Evolutionary conservation across 2,797 vertebrate genomes (phyloP).

Genomic region (Pagetopsis macropterus): DNA sequence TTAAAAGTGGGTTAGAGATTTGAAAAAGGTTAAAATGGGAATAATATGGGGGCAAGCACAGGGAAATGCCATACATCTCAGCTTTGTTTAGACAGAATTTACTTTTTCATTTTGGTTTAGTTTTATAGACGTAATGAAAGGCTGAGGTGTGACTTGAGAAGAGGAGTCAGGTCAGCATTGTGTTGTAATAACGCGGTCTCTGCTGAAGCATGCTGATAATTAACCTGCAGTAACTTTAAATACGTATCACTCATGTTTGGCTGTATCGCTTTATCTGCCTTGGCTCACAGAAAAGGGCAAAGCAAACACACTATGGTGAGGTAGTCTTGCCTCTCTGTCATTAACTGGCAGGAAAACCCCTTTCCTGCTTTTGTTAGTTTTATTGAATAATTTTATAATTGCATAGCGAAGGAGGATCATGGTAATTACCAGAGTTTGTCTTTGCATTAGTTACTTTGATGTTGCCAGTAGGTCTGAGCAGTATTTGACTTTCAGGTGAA

Average conservation of each 20-base stretch:
- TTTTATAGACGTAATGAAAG: slow-evolving; percentile 16
- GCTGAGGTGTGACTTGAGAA: not conserved
- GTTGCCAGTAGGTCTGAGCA: not conserved
- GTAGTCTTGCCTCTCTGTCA: slow-evolving; percentile 3
- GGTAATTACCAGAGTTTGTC: not conserved
- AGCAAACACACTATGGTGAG: slow-evolving; percentile 4
- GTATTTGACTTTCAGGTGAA: not conserved
- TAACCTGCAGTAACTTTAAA: slow-evolving; percentile 16
- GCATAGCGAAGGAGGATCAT: not conserved
- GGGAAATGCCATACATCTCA: slow-evolving; percentile 49
- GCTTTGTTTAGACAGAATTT: slow-evolving; percentile 16
- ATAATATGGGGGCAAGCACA: slow-evolving; percentile 8
- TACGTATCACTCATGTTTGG: slow-evolving; percentile 16
- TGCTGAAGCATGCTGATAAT: slow-evolving; percentile 26
- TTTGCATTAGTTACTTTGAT: not conserved
- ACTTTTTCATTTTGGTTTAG: not conserved
- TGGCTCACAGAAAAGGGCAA: slow-evolving; percentile 12
- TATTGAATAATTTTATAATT: slow-evolving; percentile 15
- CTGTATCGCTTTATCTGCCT: slow-evolving; percentile 1
- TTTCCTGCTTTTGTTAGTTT: not conserved
- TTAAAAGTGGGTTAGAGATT: slow-evolving; percentile 22
- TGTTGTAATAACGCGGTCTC: slow-evolving; percentile 10
- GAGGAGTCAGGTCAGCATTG: slow-evolving; percentile 8
- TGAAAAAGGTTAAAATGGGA: slow-evolving; percentile 22
- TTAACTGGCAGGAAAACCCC: slow-evolving; percentile 20